A percentile compares a stretch with the other conserved stretches of the same genome.
Evolutionary conservation across 2,113 vertebrate genomes (phyloP).

Genomic region (Daboia siamensis): DNA sequence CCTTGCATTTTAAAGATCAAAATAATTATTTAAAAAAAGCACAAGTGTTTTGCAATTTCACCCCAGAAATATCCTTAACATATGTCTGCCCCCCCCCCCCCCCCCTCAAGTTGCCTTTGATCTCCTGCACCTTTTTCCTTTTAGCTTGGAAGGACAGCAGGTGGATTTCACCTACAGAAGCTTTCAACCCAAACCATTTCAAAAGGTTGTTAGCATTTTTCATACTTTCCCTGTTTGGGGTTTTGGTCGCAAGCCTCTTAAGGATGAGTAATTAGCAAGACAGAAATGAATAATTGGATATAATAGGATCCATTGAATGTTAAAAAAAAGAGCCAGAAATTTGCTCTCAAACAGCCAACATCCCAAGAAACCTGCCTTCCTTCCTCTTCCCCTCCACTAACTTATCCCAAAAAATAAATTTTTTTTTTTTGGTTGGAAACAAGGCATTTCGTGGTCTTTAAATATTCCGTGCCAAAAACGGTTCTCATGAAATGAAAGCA

Average conservation of each 20-base stretch:
- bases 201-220: background rate
- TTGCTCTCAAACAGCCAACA: background rate
- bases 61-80: background rate
- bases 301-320: background rate
- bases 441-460: background rate
- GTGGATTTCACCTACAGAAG: background rate
- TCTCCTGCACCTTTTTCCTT: background rate
- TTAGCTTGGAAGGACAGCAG: background rate
- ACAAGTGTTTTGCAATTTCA: background rate
- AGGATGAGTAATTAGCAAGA: background rate
- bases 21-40: background rate
- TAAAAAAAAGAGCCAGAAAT: background rate
- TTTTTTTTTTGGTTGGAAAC: background rate
- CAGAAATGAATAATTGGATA: background rate
- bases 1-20: background rate
- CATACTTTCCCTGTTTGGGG: background rate
- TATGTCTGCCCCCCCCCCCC: no score
- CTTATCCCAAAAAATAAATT: background rate
- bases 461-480: background rate
- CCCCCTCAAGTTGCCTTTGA: background rate
- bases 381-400: background rate
- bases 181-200: background rate
- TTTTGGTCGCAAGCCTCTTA: background rate
- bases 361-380: background rate
- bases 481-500: background rate